A percentile compares a stretch with the other conserved stretches of the same genome.
Conservation (phyloP, 2,888 invertebrate genomes). For the Orchesella flavescens region DNA sequence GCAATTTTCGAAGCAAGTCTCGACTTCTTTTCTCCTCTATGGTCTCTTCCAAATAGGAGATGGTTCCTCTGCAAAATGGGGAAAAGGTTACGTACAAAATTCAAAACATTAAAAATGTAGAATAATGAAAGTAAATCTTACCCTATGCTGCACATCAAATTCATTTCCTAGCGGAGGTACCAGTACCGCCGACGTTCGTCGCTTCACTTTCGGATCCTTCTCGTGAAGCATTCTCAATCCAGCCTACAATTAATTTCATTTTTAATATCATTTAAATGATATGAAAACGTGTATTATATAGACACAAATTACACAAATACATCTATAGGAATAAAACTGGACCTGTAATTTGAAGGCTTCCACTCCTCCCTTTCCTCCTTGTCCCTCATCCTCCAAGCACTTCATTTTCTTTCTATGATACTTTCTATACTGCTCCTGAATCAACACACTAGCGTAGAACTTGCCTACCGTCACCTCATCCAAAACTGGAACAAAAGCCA, state of each 20-base stretch:
- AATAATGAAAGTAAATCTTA: conserved; percentile 2
- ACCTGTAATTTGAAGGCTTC: conserved; percentile 66
- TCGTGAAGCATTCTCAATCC: conserved; percentile 60
- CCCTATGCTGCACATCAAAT: conserved; percentile 64
- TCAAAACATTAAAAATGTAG: background rate
- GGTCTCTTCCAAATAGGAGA: conserved; percentile 61
- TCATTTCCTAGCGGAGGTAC: conserved; percentile 63
- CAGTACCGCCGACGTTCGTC: conserved; percentile 64
- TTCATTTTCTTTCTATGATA: conserved; percentile 64
- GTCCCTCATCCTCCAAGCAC: conserved; percentile 35
- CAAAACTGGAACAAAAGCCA: conserved; percentile 61
- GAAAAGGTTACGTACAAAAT: background rate
- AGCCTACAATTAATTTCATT: too few species aligned
- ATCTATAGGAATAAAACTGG: background rate
- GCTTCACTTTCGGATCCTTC: conserved; percentile 57
- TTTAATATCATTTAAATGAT: background rate
- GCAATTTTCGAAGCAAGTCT: conserved; percentile 50
- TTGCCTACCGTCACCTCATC: conserved; percentile 71
- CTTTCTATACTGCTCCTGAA: conserved; percentile 69
- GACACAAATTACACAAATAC: background rate
- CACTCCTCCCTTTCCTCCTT: conserved; percentile 33
- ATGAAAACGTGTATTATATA: too few species aligned
- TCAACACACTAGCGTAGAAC: conserved; percentile 69
- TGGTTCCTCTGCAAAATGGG: conserved; percentile 62
- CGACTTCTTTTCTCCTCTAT: conserved; percentile 19